Base-by-base conservation (phyloP, 2,888 invertebrate genomes). In the Protodeltote pygarga region DNA sequence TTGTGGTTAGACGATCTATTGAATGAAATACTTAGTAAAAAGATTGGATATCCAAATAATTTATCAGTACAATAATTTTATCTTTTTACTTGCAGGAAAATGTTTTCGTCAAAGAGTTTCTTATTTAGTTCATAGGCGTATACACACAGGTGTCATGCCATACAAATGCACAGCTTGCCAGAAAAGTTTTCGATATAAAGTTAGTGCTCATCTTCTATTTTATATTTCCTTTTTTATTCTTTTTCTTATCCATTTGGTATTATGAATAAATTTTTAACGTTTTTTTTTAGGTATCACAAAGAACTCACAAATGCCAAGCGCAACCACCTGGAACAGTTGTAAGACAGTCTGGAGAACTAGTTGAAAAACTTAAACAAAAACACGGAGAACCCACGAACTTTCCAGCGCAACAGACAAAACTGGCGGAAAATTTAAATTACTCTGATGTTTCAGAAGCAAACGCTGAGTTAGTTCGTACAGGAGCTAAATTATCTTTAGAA, bases 101-200 rank as follows among this genome's bases (percentile, higher is more conserved):
- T 95, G 96, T 75, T 97, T 97, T 77, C 94, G 97, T 5, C 97
- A 97, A 80, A 87, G 97, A 46, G 97, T 97, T 8, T 97, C 97
- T 0, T 97, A 97, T 81, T 90, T 97, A 73, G 97, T 97, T 0
- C 97, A 97, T 78, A 93, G 95, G 53, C 93, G 97, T 58, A 97
- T 97, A 64, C 97, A 97, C 70, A 96, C 97, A 0, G 97, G 97
- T 19, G 96, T 94, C 0, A 96, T 97, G 96, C 97, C 97, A 0
- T 97, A 97, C 75, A 95, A 95, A 82, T 97, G 97, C 74, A 94
- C 95, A 27, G 93, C 94, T 4, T 97, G 97, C 77, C 94, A 95
- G 38, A 96, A 96, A 89, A 95, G 93, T 74, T 97, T 97, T 79
- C 93, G 97, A 48, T 97, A 97, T 71, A 97, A 97, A 93, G 95